phyloP scores from a whole-genome alignment of 2,797 vertebrate genomes.

The Myripristis murdjan region DNA sequence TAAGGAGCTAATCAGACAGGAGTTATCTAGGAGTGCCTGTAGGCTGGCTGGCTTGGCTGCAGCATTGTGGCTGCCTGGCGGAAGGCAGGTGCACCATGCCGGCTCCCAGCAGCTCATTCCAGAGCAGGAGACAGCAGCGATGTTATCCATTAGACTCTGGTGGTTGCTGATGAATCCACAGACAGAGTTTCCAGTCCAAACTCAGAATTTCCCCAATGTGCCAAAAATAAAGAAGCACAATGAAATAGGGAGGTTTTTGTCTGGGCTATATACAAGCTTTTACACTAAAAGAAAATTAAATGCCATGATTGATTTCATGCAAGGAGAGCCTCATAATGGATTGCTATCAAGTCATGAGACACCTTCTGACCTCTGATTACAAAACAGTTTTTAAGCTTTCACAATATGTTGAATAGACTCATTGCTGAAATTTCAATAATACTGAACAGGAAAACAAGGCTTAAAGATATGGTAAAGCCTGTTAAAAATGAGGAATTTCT shows the following conservation, averaged over 20 bases:
- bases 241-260: background rate
- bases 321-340: too few relatives aligned
- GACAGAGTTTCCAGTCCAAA: slow-evolving; percentile 20
- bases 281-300: too few relatives aligned
- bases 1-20: slow-evolving; percentile 86
- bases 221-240: slow-evolving; percentile 1
- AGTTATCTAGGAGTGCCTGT: slow-evolving; percentile 81
- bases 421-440: too few relatives aligned
- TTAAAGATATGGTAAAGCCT: too few relatives aligned
- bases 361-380: too few relatives aligned
- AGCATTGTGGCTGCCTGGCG: slow-evolving; percentile 70
- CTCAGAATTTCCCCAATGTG: slow-evolving; percentile 1
- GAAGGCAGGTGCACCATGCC: slow-evolving; percentile 73
- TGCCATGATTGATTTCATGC: too few relatives aligned
- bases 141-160: slow-evolving; percentile 46
- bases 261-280: background rate
- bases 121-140: slow-evolving; percentile 40
- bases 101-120: slow-evolving; percentile 62
- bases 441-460: too few relatives aligned
- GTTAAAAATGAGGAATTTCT: too few relatives aligned
- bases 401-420: too few relatives aligned
- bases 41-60: slow-evolving; percentile 72
- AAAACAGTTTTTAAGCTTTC: too few relatives aligned
- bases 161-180: slow-evolving; percentile 43
- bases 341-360: too few relatives aligned